These are phyloP conservation scores for Ommatoiulus sabulosus DNA, from an alignment of 2,888 invertebrate genomes.

Conservation along the genomic window DNA sequence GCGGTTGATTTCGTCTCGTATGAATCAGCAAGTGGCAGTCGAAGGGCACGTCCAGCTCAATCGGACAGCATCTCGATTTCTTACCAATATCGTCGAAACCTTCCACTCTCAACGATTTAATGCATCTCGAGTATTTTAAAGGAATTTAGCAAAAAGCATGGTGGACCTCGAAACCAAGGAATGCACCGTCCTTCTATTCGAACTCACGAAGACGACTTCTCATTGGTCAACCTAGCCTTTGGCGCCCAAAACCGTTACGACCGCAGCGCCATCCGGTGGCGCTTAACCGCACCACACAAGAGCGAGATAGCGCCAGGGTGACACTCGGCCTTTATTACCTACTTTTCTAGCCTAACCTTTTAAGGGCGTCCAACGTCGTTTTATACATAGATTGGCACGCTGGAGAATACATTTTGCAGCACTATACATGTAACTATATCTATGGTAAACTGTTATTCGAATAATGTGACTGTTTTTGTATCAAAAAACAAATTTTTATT, in stretches of 20 bases:
- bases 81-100: not conserved
- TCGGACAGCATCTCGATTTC: not conserved
- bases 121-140: not conserved
- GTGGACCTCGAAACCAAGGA: conserved; percentile 31
- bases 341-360: not conserved
- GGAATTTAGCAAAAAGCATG: not conserved
- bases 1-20: not conserved
- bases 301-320: not conserved
- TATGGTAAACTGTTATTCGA: too few relatives aligned
- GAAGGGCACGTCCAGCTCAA: conserved; percentile 5
- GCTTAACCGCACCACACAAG: not conserved
- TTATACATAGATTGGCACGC: too few relatives aligned
- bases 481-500: too few relatives aligned
- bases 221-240: not conserved
- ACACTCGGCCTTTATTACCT: not conserved
- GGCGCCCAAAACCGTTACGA: conserved; percentile 17
- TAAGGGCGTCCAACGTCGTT: not conserved
- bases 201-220: not conserved
- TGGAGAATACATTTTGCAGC: too few relatives aligned
- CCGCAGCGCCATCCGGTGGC: not conserved
- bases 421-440: too few relatives aligned
- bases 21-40: not conserved
- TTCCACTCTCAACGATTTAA: not conserved
- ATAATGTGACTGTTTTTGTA: too few relatives aligned
- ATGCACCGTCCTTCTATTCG: conserved; percentile 1